These are phyloP conservation scores for Gasterosteus aculeatus DNA, from an alignment of 2,113 vertebrate genomes.

Conservation along the genomic window DNA sequence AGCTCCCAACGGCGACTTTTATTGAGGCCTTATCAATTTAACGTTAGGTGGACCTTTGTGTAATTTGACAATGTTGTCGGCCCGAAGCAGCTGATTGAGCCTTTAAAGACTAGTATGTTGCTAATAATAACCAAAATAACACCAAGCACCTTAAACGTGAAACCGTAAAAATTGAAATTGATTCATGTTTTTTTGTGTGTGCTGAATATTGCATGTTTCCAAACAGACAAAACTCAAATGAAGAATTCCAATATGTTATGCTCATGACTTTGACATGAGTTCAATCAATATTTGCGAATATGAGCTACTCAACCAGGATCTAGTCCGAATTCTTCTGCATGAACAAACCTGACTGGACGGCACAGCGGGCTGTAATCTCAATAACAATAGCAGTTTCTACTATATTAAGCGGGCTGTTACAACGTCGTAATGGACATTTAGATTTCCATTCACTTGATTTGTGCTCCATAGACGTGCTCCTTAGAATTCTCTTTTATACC, in stretches of 20 bases:
- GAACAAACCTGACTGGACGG: not conserved
- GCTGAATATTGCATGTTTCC: not conserved
- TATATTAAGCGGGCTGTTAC: not conserved
- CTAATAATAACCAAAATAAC: not conserved
- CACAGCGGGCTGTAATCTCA: not conserved
- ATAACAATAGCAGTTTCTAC: not conserved
- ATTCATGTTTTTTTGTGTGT: not conserved
- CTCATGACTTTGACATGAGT: not conserved
- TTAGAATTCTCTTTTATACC: not conserved
- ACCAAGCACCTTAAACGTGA: not conserved
- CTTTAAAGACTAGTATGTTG: not conserved
- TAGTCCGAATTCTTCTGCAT: not conserved
- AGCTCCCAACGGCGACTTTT: constrained; percentile 41
- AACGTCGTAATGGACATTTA: not conserved
- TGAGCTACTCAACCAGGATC: not conserved
- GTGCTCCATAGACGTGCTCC: not conserved
- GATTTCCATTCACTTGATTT: not conserved
- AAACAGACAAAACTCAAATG: not conserved
- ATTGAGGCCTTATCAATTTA: constrained; percentile 40
- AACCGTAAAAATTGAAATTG: not conserved
- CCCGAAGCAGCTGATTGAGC: not conserved
- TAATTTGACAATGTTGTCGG: constrained; percentile 27
- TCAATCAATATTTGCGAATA: not conserved
- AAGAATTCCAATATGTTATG: not conserved
- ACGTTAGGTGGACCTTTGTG: constrained; percentile 15